phyloP scores from a whole-genome alignment of 2,113 vertebrate species.

The Aphelocoma coerulescens region DNA sequence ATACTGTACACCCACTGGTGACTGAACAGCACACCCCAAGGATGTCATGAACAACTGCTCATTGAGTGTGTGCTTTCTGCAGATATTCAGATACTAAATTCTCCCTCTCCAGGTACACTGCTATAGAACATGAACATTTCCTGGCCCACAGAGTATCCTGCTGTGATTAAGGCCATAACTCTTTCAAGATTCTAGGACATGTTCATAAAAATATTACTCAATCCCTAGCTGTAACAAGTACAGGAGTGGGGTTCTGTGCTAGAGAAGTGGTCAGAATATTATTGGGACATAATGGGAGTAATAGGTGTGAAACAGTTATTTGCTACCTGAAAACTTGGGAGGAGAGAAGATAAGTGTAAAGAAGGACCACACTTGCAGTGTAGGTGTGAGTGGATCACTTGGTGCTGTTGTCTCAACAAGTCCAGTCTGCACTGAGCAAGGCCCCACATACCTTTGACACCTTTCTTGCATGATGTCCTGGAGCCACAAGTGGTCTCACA shows the following conservation, averaged over 20 bases:
- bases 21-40: background rate
- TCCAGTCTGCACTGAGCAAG: background rate
- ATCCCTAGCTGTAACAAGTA: background rate
- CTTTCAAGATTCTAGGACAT: background rate
- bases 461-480: background rate
- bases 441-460: background rate
- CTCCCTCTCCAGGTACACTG: background rate
- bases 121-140: background rate
- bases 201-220: background rate
- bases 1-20: background rate
- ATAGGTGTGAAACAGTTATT: background rate
- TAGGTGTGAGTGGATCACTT: background rate
- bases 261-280: background rate
- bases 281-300: background rate
- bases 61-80: background rate
- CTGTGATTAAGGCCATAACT: background rate
- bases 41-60: background rate
- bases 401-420: background rate
- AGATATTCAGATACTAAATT: constrained; percentile 13
- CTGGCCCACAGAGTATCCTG: background rate
- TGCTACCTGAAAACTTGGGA: background rate
- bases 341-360: background rate
- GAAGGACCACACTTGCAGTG: background rate
- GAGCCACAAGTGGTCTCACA: background rate
- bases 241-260: background rate